Conservation (phyloP, 2,888 invertebrate species). For the Miltochrista miniata region DNA sequence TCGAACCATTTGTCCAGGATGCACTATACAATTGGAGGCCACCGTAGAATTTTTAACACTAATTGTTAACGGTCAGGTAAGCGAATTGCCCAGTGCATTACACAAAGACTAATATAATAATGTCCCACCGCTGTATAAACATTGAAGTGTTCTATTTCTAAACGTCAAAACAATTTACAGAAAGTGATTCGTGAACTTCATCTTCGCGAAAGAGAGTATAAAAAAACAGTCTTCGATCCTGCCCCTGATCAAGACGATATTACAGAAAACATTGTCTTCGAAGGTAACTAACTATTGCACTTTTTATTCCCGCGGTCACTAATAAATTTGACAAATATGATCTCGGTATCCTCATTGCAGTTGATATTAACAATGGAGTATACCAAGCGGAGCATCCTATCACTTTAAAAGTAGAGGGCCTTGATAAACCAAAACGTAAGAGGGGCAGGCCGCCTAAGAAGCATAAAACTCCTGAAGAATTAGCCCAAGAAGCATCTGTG, state of each 20-base stretch:
- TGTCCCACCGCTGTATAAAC: no score
- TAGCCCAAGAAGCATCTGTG: constrained; percentile 50
- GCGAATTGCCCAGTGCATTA: not conserved
- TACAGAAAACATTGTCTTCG: constrained; percentile 65
- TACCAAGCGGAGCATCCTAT: constrained; percentile 87
- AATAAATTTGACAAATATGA: not conserved
- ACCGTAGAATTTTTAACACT: constrained; percentile 89
- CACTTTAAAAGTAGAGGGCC: constrained; percentile 85
- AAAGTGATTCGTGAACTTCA: constrained; percentile 69
- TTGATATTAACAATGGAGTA: constrained; percentile 84
- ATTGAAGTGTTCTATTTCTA: no score
- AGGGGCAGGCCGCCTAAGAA: constrained; percentile 88
- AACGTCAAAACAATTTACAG: constrained; percentile 18
- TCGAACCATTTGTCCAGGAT: constrained; percentile 89
- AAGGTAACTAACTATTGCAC: constrained; percentile 46
- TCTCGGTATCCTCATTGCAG: constrained; percentile 54
- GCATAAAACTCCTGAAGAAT: constrained; percentile 62
- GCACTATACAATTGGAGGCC: constrained; percentile 89
- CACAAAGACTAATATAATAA: no score
- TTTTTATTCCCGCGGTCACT: not conserved
- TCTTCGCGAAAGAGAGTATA: constrained; percentile 67
- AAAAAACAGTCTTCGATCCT: constrained; percentile 50
- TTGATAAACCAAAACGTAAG: constrained; percentile 87
- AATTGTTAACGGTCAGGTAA: constrained; percentile 87
- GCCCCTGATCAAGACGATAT: constrained; percentile 48